Evolutionary conservation across 2,888 invertebrate genomes (phyloP).

Genomic region (Cataglyphis rosenhaueri): DNA sequence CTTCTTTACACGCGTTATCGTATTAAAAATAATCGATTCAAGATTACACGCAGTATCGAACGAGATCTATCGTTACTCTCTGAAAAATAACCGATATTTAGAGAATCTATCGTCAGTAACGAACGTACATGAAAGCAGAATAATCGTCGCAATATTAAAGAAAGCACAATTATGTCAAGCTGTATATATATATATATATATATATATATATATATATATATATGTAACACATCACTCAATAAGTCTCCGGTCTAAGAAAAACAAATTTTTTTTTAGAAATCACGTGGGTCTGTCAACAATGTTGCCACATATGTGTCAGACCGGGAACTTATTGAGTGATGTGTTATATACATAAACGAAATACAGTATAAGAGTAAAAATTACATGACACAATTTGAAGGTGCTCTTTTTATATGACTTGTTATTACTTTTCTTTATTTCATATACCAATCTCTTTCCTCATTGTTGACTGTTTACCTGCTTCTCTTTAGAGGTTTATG

Average conservation of each 20-base stretch:
- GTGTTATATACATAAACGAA: not conserved
- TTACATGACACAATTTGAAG: constrained; percentile 53
- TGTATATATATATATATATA: constrained; percentile 14
- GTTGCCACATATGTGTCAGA: no score
- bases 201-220: constrained; percentile 20
- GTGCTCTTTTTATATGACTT: constrained; percentile 56
- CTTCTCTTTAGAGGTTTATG: constrained; percentile 27
- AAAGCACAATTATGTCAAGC: constrained; percentile 17
- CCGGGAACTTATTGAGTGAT: no score
- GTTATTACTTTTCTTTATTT: constrained; percentile 53
- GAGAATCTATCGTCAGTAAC: constrained; percentile 68
- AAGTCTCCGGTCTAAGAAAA: no score
- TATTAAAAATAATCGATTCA: constrained; percentile 34
- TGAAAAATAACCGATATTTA: constrained; percentile 41
- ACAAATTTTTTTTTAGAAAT: no score
- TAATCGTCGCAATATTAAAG: constrained; percentile 66
- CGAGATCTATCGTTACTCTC: constrained; percentile 59
- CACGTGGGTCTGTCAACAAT: no score
- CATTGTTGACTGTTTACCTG: constrained; percentile 42
- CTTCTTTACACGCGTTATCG: constrained; percentile 14
- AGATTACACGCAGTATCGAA: constrained; percentile 16
- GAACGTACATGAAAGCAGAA: constrained; percentile 11
- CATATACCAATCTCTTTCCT: constrained; percentile 18
- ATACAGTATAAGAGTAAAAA: constrained; percentile 53
- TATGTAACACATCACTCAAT: not conserved